These are phyloP conservation scores for Rapana venosa DNA, from an alignment of 2,888 invertebrate genomes.

Conservation along the genomic window DNA sequence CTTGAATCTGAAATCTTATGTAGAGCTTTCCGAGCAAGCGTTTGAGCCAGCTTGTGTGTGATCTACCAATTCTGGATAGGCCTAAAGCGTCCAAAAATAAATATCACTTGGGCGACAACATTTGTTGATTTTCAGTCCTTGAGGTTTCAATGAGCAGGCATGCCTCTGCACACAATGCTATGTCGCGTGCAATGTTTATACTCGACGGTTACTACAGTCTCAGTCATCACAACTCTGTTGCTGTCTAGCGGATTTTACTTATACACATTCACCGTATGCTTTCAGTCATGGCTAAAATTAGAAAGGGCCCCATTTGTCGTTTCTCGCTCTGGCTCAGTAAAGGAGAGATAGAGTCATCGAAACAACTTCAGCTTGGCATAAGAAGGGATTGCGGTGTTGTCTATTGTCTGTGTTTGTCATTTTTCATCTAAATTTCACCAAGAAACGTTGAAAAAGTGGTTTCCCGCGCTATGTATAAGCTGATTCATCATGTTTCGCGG, in stretches of 20 bases:
- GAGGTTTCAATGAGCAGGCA: background rate
- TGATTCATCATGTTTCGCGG: constrained; percentile 48
- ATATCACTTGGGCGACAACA: background rate
- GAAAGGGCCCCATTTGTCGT: constrained; percentile 41
- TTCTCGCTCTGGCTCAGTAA: constrained; percentile 2
- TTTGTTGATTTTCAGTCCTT: background rate
- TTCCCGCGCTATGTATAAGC: constrained; percentile 39
- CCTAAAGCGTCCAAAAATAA: background rate
- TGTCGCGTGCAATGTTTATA: constrained; percentile 35
- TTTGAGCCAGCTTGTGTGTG: too few relatives aligned
- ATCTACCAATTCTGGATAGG: too few relatives aligned
- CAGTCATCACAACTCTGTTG: constrained; percentile 34
- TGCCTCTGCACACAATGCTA: background rate
- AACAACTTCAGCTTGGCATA: background rate
- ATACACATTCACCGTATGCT: constrained; percentile 41
- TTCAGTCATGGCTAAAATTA: constrained; percentile 41
- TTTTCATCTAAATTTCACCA: constrained; percentile 12
- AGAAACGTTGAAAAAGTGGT: constrained; percentile 1
- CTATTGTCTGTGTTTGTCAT: background rate
- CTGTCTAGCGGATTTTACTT: constrained; percentile 20
- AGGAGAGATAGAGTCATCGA: too few relatives aligned
- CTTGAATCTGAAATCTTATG: too few relatives aligned
- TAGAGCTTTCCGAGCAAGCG: too few relatives aligned
- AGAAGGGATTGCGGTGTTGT: background rate
- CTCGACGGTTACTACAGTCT: constrained; percentile 36